These are phyloP conservation scores for Trachelus troglodyta DNA, from an alignment of 2,888 invertebrate species.

Conservation along the genomic window DNA sequence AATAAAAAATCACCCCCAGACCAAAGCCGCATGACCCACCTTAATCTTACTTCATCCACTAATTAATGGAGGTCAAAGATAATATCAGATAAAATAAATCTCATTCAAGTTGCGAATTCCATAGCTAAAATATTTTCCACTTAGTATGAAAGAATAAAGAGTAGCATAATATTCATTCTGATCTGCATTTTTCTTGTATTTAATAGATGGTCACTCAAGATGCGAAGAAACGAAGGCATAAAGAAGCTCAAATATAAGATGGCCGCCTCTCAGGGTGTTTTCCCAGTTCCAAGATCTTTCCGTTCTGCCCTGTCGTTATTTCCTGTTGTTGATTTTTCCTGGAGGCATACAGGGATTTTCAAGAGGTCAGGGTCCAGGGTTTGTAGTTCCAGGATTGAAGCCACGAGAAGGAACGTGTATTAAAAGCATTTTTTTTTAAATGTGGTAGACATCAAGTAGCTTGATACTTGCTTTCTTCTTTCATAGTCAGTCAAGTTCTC, in stretches of 20 bases:
- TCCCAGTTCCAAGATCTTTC: not conserved
- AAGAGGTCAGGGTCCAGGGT: not conserved
- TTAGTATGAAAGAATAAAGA: no score
- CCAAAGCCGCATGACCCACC: no score
- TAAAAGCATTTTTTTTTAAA: not conserved
- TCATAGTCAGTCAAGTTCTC: not conserved
- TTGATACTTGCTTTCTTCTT: not conserved
- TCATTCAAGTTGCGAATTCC: not conserved
- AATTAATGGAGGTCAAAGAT: not conserved
- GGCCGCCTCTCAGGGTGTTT: not conserved
- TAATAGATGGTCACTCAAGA: not conserved
- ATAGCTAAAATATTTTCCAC: no score
- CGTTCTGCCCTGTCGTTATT: not conserved
- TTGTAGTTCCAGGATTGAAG: not conserved
- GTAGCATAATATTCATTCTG: no score
- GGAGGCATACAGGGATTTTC: not conserved
- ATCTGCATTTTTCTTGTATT: no score
- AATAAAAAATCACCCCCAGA: no score
- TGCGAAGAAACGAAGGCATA: not conserved
- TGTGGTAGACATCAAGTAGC: not conserved
- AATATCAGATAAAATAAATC: not conserved
- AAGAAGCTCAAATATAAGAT: not conserved
- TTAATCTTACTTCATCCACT: no score
- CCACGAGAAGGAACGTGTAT: not conserved
- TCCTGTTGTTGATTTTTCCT: not conserved